Evolutionary conservation across 1,140 invertebrate genomes (phyloP).

Genomic region (Varroa destructor): DNA sequence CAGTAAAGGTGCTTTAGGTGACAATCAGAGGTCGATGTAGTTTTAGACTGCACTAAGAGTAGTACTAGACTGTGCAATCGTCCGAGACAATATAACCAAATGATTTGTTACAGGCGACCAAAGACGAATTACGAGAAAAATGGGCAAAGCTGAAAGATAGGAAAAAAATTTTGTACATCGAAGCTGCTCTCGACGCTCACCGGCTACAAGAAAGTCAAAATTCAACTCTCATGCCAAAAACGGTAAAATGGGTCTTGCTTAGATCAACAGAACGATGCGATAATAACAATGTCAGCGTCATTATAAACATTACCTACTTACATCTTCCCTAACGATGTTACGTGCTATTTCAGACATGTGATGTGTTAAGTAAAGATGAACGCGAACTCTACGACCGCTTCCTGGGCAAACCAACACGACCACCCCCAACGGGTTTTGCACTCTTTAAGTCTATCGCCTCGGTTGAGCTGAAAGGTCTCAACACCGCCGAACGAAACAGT

Average conservation of each 20-base stretch:
- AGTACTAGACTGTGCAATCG: too few relatives aligned
- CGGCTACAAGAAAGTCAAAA: neutral
- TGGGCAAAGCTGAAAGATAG: neutral
- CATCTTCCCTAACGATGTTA: neutral
- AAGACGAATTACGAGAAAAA: neutral
- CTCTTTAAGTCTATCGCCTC: conserved; percentile 3
- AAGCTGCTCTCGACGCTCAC: neutral
- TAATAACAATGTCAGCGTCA: neutral
- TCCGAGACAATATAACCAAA: too few relatives aligned
- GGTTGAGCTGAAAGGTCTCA: neutral
- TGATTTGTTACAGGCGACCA: neutral
- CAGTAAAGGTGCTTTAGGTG: too few relatives aligned
- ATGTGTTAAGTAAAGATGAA: conserved; percentile 16
- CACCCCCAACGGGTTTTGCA: neutral
- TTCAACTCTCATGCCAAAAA: neutral
- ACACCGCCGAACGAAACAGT: conserved; percentile 4
- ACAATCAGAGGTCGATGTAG: too few relatives aligned
- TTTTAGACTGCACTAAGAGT: too few relatives aligned
- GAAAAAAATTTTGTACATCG: conserved; percentile 19
- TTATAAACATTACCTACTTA: neutral
- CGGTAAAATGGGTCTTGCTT: neutral
- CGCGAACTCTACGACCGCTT: conserved; percentile 16
- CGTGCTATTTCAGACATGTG: neutral
- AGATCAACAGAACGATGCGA: neutral
- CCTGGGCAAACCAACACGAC: conserved; percentile 15